Conservation (phyloP, 2,113 vertebrate genomes). For the Motacilla tschutschensis region DNA sequence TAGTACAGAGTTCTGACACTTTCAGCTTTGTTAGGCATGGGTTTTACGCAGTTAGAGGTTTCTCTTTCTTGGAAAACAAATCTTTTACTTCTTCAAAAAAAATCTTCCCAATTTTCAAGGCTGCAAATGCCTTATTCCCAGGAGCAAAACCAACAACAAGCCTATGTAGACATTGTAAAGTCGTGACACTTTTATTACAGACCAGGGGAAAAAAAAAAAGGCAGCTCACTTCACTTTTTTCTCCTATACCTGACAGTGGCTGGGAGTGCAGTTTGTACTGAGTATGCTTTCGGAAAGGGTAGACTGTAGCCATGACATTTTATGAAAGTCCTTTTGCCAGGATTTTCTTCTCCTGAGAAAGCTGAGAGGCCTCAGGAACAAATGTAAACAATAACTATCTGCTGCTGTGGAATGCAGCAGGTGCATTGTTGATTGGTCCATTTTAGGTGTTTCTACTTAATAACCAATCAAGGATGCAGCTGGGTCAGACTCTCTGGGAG, state of each 20-base stretch:
- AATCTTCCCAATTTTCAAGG: background rate
- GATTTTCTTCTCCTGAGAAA: too few relatives aligned
- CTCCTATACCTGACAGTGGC: background rate
- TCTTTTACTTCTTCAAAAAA: background rate
- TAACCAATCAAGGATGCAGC: too few relatives aligned
- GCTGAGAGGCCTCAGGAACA: too few relatives aligned
- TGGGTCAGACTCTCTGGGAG: too few relatives aligned
- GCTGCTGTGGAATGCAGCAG: too few relatives aligned
- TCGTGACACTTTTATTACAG: background rate
- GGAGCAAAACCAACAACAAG: background rate
- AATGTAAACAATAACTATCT: too few relatives aligned
- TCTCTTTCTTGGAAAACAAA: background rate
- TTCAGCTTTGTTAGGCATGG: background rate
- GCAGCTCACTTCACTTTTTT: background rate
- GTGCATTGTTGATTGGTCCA: too few relatives aligned
- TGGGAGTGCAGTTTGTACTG: background rate
- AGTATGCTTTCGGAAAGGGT: background rate
- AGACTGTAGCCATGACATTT: too few relatives aligned
- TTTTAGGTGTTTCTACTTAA: too few relatives aligned
- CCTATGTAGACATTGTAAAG: background rate
- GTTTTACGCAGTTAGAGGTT: background rate
- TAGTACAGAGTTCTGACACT: background rate
- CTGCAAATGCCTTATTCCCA: background rate
- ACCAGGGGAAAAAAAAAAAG: background rate
- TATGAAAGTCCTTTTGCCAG: too few relatives aligned